Evolutionary conservation across 2,888 invertebrate species (phyloP).

Genomic region (Coenonympha arcania): DNA sequence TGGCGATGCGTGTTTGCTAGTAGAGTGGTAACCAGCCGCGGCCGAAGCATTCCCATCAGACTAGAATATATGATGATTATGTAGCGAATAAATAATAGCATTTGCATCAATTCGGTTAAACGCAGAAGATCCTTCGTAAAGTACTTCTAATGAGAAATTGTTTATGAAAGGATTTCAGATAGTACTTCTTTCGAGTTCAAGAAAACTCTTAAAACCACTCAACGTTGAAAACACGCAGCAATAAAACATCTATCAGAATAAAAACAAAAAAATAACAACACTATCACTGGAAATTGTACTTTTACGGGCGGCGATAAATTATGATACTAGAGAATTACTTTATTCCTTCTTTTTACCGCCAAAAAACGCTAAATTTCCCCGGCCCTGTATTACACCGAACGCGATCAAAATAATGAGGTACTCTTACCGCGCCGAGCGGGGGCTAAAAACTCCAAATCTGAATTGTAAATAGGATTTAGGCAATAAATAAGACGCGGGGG

Average conservation of each 20-base stretch:
- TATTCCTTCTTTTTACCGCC: constrained; percentile 5
- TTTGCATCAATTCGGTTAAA: too few species aligned
- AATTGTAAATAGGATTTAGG: constrained; percentile 23
- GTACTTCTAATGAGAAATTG: too few species aligned
- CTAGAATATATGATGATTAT: too few species aligned
- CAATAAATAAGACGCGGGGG: constrained; percentile 8
- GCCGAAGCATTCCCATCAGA: too few species aligned
- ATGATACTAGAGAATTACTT: not conserved
- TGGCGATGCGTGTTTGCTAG: too few species aligned
- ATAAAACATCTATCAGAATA: constrained; percentile 3
- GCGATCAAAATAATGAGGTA: constrained; percentile 25
- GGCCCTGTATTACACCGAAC: constrained; percentile 8
- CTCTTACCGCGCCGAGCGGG: constrained; percentile 13
- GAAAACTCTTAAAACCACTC: not conserved
- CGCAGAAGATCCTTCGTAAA: too few species aligned
- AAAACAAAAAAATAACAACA: constrained; percentile 2
- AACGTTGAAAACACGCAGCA: not conserved
- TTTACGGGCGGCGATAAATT: constrained; percentile 2
- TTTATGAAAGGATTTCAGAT: too few species aligned
- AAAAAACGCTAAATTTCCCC: not conserved
- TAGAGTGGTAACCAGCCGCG: too few species aligned
- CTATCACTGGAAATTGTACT: not conserved
- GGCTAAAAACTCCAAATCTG: constrained; percentile 21
- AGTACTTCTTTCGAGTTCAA: not conserved
- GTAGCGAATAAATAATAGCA: too few species aligned